A percentile compares a stretch with the other conserved stretches of the same genome.
Evolutionary conservation across 2,888 invertebrate genomes (phyloP).

Genomic region (Drosophila paramelanica): DNA sequence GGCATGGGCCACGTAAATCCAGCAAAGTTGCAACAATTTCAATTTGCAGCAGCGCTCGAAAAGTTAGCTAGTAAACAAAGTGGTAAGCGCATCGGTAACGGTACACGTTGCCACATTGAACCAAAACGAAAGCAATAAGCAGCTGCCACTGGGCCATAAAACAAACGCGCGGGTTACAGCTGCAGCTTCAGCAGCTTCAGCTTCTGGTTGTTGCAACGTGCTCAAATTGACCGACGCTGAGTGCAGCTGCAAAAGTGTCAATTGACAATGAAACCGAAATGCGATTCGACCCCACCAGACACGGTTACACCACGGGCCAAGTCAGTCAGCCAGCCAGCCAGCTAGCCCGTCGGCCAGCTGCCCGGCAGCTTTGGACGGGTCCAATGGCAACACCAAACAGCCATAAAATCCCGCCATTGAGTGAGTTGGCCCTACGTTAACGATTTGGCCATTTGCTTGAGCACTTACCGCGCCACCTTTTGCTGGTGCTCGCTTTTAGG

Average conservation of each 20-base stretch:
- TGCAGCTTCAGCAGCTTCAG: not conserved
- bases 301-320: constrained; percentile 4
- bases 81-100: constrained; percentile 42
- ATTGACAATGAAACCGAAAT: constrained; percentile 79
- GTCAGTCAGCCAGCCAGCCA: constrained; percentile 10
- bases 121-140: constrained; percentile 78
- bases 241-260: constrained; percentile 70
- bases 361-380: constrained; percentile 12
- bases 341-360: not conserved
- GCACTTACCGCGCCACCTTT: constrained; percentile 71
- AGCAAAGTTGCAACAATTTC: constrained; percentile 64
- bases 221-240: constrained; percentile 26
- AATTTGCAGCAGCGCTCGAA: constrained; percentile 60
- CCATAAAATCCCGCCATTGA: constrained; percentile 56
- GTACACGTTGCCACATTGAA: constrained; percentile 71
- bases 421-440: constrained; percentile 65
- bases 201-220: not conserved
- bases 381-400: constrained; percentile 7
- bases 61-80: constrained; percentile 68
- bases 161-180: constrained; percentile 49
- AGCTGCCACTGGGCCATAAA: constrained; percentile 70
- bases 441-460: constrained; percentile 72
- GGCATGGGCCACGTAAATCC: not conserved
- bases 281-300: constrained; percentile 31
- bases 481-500: not conserved